phyloP scores from a whole-genome alignment of 2,113 vertebrate genomes.

The Solenodon paradoxus region DNA sequence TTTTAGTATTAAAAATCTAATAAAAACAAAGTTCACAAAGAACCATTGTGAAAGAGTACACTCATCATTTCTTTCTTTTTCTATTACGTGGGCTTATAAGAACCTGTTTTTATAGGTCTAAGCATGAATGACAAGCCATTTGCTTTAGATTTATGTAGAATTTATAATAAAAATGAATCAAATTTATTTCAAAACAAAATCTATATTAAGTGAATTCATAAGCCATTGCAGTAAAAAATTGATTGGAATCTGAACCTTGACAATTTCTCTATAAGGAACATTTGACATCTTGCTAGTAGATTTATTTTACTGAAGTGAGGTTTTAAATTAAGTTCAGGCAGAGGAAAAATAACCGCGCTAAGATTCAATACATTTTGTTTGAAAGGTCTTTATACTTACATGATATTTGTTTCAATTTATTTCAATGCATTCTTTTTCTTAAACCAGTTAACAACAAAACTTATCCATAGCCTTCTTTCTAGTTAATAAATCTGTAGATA shows the following conservation, averaged over 20 bases:
- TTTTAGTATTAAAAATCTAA: conserved; percentile 74
- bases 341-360: background rate
- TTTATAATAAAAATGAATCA: conserved; percentile 70
- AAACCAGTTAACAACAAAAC: background rate
- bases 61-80: conserved; percentile 56
- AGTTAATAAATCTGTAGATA: background rate
- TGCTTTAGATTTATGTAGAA: conserved; percentile 68
- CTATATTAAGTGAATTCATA: conserved; percentile 62
- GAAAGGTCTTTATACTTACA: background rate
- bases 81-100: conserved; percentile 39
- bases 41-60: conserved; percentile 66
- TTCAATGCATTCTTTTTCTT: background rate
- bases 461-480: background rate
- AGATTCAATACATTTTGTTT: background rate
- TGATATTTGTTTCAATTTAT: background rate
- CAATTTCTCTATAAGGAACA: conserved; percentile 36
- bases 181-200: conserved; percentile 68
- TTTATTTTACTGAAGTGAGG: background rate
- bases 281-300: conserved; percentile 48
- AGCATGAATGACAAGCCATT: conserved; percentile 26
- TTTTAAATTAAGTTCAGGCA: conserved; percentile 54
- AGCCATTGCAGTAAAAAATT: conserved; percentile 59
- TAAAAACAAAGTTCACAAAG: conserved; percentile 72
- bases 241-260: conserved; percentile 61
- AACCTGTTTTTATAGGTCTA: conserved; percentile 45